Evolutionary conservation across 2,888 invertebrate genomes (phyloP).

Genomic region (Drosophila testacea): DNA sequence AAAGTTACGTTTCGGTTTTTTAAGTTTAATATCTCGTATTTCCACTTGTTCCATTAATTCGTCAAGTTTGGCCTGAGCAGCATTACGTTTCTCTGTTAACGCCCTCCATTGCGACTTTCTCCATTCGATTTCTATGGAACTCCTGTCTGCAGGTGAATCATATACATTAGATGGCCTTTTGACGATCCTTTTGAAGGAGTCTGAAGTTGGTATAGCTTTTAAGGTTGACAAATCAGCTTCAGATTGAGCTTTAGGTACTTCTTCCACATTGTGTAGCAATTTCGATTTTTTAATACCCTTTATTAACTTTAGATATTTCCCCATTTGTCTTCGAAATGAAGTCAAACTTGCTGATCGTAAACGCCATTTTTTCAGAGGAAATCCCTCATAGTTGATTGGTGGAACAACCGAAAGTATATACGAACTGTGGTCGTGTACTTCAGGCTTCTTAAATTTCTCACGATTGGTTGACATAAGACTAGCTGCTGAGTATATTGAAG

Average conservation of each 20-base stretch:
- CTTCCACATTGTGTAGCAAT: neutral
- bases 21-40: neutral
- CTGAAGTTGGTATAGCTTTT: too few species aligned
- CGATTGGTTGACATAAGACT: neutral
- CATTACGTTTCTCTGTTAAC: neutral
- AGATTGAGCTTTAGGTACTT: neutral
- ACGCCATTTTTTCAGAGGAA: neutral
- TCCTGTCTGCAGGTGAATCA: neutral
- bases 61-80: constrained; percentile 5
- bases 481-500: neutral
- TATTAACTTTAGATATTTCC: neutral
- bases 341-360: neutral
- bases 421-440: neutral
- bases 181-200: too few species aligned
- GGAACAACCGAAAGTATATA: neutral
- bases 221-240: neutral
- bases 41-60: constrained; percentile 11
- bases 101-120: neutral
- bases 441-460: too few species aligned
- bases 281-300: neutral
- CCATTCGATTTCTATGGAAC: neutral
- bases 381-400: neutral
- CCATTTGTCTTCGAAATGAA: neutral
- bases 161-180: too few species aligned
- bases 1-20: constrained; percentile 23